Percentiles rank a stretch among this genome's conserved stretches.
These are phyloP conservation scores for Brachyalestes nurse DNA, from an alignment of 2,797 vertebrate species.

Conservation along the genomic window DNA sequence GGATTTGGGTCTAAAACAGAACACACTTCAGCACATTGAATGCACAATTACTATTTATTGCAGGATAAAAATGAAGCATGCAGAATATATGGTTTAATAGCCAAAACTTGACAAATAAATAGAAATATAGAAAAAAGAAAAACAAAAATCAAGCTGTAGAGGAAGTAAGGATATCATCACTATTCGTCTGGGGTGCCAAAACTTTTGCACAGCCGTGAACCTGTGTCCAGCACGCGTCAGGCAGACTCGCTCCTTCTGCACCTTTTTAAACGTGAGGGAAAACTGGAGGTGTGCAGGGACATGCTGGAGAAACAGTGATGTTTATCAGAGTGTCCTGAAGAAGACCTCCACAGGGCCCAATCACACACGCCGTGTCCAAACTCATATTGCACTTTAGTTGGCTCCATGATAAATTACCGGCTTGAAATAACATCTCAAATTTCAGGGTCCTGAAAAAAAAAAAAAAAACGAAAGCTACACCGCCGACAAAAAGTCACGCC, in stretches of 20 bases:
- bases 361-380: not conserved
- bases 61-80: too few relatives aligned
- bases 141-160: too few relatives aligned
- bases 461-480: too few relatives aligned
- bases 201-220: not conserved
- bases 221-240: not conserved
- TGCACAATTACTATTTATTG: too few relatives aligned
- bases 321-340: not conserved
- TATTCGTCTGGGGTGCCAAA: too few relatives aligned
- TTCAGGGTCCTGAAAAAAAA: not conserved
- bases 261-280: not conserved
- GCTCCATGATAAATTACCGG: not conserved
- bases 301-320: conserved; percentile 22
- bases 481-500: too few relatives aligned
- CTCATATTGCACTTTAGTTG: not conserved
- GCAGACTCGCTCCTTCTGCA: not conserved
- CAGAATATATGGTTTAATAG: too few relatives aligned
- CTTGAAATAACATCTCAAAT: not conserved
- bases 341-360: not conserved
- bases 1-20: too few relatives aligned
- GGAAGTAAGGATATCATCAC: too few relatives aligned
- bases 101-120: too few relatives aligned
- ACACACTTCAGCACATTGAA: too few relatives aligned
- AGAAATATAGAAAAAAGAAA: too few relatives aligned
- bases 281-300: not conserved